Percentiles rank a stretch among this genome's conserved stretches.
Conservation (phyloP, 2,113 vertebrate species). For the Mesembrinibis cayennensis region DNA sequence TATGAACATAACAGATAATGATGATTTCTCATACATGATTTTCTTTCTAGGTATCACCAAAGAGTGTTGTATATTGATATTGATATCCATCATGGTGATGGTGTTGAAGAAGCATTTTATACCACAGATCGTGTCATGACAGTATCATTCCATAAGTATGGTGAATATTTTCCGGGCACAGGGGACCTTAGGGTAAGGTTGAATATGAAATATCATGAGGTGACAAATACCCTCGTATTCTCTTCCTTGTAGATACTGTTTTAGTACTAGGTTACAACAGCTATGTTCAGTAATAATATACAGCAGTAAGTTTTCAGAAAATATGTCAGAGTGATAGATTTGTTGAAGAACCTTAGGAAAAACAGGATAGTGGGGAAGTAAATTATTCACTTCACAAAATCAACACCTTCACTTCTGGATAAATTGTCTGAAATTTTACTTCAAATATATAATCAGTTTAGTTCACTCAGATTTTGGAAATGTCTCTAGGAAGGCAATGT, state of each 20-base stretch:
- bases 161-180: conserved; percentile 86
- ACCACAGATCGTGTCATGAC: conserved; percentile 88
- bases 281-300: neutral
- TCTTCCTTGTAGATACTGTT: neutral
- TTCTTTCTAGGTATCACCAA: conserved; percentile 81
- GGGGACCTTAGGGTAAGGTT: conserved; percentile 82
- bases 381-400: neutral
- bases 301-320: neutral
- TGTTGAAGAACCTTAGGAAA: neutral
- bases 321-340: neutral
- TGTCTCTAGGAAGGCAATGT: neutral
- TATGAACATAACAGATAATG: neutral
- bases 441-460: neutral
- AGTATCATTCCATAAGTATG: conserved; percentile 86
- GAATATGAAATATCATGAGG: neutral
- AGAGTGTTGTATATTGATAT: conserved; percentile 88
- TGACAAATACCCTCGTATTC: neutral
- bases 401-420: neutral
- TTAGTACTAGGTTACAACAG: neutral
- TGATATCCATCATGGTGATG: conserved; percentile 87
- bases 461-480: neutral
- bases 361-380: neutral
- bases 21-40: neutral
- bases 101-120: conserved; percentile 87
- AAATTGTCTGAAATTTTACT: neutral